Base-by-base conservation (phyloP, 1,140 invertebrate species). In the Globodera rostochiensis region DNA sequence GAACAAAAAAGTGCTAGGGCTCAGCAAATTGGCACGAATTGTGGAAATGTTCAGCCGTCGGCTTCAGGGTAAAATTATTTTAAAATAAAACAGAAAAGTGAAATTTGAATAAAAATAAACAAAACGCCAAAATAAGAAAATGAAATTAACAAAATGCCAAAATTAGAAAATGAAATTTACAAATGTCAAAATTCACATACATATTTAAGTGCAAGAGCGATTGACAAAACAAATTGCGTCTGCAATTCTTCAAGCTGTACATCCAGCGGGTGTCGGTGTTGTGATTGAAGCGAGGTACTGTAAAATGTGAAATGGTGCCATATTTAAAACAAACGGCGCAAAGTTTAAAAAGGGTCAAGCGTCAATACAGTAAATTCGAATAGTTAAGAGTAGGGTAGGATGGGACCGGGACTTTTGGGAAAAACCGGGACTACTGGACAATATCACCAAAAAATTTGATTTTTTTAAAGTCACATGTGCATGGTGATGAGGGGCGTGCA, bases 401-500 rank as follows among this genome's bases (percentile, higher is more conserved):
- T n/a, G n/a, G n/a, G n/a, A n/a, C n/a, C n/a, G n/a, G n/a, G n/a
- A n/a, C n/a, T n/a, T n/a, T n/a, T n/a, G n/a, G n/a, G n/a, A n/a
- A n/a, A n/a, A n/a, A n/a, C n/a, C n/a, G n/a, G n/a, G n/a, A n/a
- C n/a, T n/a, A n/a, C n/a, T n/a, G n/a, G n/a, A n/a, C n/a, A n/a
- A n/a, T n/a, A 36, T 2, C 36, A 1, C 36, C 36, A 36, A 36
- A 36, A 36, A 36, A 36, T 36, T 36, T 36, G 36, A 3, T 36
- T 36, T 36, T 53, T 5, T 80, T n/a, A n/a, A 21, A 80, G 80
- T n/a, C 80, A 81, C 91, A 98, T 99, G 97, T 99, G 97, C 90
- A 99, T 99, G 98, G 96, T 99, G 45, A 99, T 99, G 97, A 91
- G 98, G 82, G 98, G 98, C 19, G 97, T 99, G 0, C 97, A 99